phyloP scores from a whole-genome alignment of 2,113 vertebrate genomes.

The Oenanthe oenanthe region DNA sequence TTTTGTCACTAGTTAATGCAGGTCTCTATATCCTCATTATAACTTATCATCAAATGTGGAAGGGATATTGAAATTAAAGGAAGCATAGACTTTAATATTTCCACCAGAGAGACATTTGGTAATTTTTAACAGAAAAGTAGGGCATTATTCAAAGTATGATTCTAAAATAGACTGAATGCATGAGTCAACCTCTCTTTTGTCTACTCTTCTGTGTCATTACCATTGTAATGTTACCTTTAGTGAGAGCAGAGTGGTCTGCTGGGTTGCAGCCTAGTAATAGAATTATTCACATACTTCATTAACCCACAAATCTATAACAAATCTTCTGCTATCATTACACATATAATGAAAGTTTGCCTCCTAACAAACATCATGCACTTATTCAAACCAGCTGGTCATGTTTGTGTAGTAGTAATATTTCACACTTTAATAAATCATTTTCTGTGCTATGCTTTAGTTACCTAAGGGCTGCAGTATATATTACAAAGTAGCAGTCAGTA shows the following conservation, averaged over 20 bases:
- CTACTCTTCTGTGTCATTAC: background rate
- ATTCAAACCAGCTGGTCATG: background rate
- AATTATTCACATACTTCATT: constrained; percentile 23
- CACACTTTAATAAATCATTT: background rate
- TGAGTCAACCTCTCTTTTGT: background rate
- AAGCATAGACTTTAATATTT: background rate
- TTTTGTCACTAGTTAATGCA: background rate
- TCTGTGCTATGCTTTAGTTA: background rate
- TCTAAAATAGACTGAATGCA: background rate
- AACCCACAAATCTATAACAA: background rate
- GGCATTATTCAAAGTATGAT: background rate
- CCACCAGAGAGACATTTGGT: background rate
- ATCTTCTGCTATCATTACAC: background rate
- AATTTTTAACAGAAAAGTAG: background rate
- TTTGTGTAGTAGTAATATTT: background rate
- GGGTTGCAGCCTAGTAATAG: background rate
- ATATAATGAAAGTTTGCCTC: constrained; percentile 11
- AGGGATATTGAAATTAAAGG: background rate
- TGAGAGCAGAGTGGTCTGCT: background rate
- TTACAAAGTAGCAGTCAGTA: background rate
- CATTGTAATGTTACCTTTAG: background rate
- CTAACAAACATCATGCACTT: background rate
- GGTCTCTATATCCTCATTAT: background rate
- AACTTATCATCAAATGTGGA: background rate
- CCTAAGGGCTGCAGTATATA: background rate